Percentiles rank a stretch among this genome's conserved stretches.
These are phyloP conservation scores for Ochotona curzoniae DNA, from an alignment of 2,113 vertebrate species.

Conservation along the genomic window DNA sequence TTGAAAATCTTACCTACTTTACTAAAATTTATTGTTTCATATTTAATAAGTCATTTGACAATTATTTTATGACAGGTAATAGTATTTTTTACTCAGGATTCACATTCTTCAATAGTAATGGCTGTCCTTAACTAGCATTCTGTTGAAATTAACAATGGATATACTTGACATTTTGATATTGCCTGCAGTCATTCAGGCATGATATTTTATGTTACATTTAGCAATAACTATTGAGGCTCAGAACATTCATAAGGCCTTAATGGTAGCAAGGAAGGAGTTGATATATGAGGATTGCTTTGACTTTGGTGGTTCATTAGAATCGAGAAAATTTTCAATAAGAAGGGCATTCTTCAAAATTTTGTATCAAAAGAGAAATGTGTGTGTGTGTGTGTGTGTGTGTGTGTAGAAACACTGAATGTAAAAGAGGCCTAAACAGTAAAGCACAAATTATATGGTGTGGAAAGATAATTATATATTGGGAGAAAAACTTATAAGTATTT, in stretches of 20 bases:
- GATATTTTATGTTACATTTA: slow-evolving; percentile 55
- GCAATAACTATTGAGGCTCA: background rate
- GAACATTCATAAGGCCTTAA: background rate
- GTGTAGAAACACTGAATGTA: background rate
- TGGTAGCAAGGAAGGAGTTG: background rate
- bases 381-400: background rate
- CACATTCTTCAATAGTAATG: background rate
- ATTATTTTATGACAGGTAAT: slow-evolving; percentile 35
- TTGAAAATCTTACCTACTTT: background rate
- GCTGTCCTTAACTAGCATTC: background rate
- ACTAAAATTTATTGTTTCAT: slow-evolving; percentile 18
- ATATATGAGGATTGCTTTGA: background rate
- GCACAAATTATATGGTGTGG: background rate
- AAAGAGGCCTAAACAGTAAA: background rate
- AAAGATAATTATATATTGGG: background rate
- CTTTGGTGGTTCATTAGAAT: background rate
- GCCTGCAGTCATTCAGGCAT: background rate
- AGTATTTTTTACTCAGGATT: background rate
- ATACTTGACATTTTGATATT: slow-evolving; percentile 26
- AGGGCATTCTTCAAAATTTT: background rate
- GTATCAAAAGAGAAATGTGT: background rate
- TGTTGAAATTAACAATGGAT: slow-evolving; percentile 53
- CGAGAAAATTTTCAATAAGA: background rate
- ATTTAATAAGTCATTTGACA: slow-evolving; percentile 55
- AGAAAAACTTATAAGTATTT: background rate